phyloP scores from a whole-genome alignment of 2,113 vertebrate species.

The Tor tambroides region DNA sequence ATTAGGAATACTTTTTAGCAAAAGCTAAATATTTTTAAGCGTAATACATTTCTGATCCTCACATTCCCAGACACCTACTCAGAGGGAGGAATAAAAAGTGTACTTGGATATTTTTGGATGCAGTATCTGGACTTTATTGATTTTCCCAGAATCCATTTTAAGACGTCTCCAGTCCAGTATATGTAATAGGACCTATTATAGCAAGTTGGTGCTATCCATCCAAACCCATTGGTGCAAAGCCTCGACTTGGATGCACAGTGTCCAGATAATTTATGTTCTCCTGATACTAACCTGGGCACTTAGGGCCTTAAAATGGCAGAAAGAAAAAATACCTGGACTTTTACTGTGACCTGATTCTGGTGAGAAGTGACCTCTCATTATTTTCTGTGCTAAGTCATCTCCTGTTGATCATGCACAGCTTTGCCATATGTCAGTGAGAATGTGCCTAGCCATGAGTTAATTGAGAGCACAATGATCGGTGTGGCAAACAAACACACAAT shows the following conservation, averaged over 20 bases:
- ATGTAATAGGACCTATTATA: slow-evolving; percentile 16
- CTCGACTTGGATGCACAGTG: not conserved
- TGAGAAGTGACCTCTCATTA: slow-evolving; percentile 44
- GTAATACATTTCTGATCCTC: slow-evolving; percentile 20
- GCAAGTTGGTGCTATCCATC: not conserved
- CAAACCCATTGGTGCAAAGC: not conserved
- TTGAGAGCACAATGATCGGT: slow-evolving; percentile 33
- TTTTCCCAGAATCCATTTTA: slow-evolving; percentile 19
- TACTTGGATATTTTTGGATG: slow-evolving; percentile 21
- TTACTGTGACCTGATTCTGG: not conserved
- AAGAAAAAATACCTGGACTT: not conserved
- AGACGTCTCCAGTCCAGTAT: not conserved
- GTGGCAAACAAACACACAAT: slow-evolving; percentile 25
- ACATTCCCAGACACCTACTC: not conserved
- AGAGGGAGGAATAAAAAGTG: not conserved
- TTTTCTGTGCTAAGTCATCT: slow-evolving; percentile 40
- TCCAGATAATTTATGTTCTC: slow-evolving; percentile 6
- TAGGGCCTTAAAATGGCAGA: slow-evolving; percentile 7
- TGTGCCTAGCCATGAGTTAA: slow-evolving; percentile 16
- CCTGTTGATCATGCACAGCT: slow-evolving; percentile 43
- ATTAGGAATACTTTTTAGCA: not conserved
- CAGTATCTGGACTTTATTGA: slow-evolving; percentile 28
- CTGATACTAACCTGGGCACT: not conserved
- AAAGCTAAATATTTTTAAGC: not conserved
- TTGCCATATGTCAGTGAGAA: slow-evolving; percentile 42